Evolutionary conservation across 2,888 invertebrate genomes (phyloP), one percentile per base, ranked within the genome.

Genomic region (Molorchus minor): DNA sequence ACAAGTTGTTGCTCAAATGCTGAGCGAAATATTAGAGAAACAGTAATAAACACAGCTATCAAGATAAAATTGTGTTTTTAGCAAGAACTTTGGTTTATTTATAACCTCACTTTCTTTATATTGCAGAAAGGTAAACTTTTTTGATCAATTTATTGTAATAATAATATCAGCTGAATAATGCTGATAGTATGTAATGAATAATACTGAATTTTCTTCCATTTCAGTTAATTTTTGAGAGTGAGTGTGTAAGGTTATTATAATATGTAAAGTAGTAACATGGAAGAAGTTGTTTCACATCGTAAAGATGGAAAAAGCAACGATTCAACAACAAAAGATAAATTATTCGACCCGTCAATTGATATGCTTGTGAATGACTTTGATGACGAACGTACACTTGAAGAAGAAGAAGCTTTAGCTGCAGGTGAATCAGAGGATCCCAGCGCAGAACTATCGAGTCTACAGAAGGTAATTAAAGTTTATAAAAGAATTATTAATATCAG

Each of bases 291-390:
- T 68, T 70, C 78, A 68, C 57, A 47, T 56, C 76, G 73, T 61
- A 77, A 75, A 69, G 77, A 79, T 71, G 76, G 71, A 67, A 77
- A 75, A 74, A 75, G 75, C 58, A 72, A 72, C 64, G 73, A 72
- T 58, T 75, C 77, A 20, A 71, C 78, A 61, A 81, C 80, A 67
- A 82, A 83, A 74, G 84, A 84, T 77, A 84, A 82, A 73, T 78
- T 91, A 75, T 96, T 96, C 84, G 96, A 96, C 81, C 96, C 96
- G 64, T 89, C 94, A 67, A 90, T 94, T 78, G 96, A 96, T 81
- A 95, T 97, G 95, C 90, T 97, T 86, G 92, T 96, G 65, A 93
- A 97, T 87, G 97, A 97, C 82, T 96, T 94, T 82, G 98, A 98
- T 81, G 97, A 98, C 84, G 98, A 98, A 80, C 88, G 93, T 79